phyloP scores from a whole-genome alignment of 2,888 invertebrate species.

The Mythimna pallens region DNA sequence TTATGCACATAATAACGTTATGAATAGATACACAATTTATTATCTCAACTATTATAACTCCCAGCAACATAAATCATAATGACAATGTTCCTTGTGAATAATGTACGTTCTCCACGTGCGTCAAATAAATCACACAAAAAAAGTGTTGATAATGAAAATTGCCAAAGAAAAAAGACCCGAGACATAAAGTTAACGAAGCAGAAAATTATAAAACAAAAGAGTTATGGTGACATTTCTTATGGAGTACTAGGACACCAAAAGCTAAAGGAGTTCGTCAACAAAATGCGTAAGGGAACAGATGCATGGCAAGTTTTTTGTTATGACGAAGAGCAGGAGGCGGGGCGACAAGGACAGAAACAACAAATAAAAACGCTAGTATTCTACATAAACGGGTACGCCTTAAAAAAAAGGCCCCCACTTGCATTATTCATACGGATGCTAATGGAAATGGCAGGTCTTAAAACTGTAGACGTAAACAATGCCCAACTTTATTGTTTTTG shows the following conservation, averaged over 20 bases:
- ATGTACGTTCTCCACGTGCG: neutral
- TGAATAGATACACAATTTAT: neutral
- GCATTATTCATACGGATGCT: slow-evolving; percentile 80
- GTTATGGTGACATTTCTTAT: slow-evolving; percentile 64
- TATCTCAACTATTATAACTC: neutral
- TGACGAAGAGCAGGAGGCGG: slow-evolving; percentile 53
- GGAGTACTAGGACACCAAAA: slow-evolving; percentile 68
- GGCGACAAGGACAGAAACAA: slow-evolving; percentile 64
- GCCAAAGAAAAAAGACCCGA: slow-evolving; percentile 2
- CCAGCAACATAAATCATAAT: neutral
- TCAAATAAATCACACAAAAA: slow-evolving; percentile 11
- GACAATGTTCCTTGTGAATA: slow-evolving; percentile 2
- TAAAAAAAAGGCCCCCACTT: slow-evolving; percentile 71
- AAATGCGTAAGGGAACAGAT: slow-evolving; percentile 41
- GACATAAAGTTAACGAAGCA: slow-evolving; percentile 10
- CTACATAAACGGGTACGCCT: slow-evolving; percentile 62
- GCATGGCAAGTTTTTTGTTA: slow-evolving; percentile 54
- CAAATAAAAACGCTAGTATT: slow-evolving; percentile 65
- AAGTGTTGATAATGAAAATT: neutral
- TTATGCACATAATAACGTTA: too few species aligned
- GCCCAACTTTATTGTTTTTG: slow-evolving; percentile 73
- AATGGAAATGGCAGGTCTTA: slow-evolving; percentile 77
- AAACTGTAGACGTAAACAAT: slow-evolving; percentile 76
- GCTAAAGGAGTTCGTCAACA: slow-evolving; percentile 33
- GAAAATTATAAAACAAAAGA: slow-evolving; percentile 56